Conservation (phyloP, 1,140 invertebrate species). For the Drosophila navojoa region DNA sequence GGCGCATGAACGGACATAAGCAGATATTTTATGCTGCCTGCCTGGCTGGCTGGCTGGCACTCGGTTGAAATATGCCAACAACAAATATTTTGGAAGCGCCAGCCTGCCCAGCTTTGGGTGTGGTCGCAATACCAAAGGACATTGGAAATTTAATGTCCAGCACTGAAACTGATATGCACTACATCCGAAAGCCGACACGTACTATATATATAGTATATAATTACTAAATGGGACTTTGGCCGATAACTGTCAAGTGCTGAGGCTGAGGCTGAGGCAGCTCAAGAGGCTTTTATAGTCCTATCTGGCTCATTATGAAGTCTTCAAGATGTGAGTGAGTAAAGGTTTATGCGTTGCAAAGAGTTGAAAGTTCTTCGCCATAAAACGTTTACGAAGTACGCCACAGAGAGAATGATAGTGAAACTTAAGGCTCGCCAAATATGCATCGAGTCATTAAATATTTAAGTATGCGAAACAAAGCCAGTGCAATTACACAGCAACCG, state of each 20-base stretch:
- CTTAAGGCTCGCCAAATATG: neutral
- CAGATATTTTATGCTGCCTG: conserved; percentile 48
- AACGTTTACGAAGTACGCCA: neutral
- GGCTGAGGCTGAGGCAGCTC: neutral
- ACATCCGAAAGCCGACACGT: neutral
- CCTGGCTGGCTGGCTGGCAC: conserved; percentile 7
- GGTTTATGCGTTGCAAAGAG: neutral
- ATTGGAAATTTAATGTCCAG: conserved; percentile 18
- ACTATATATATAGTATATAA: neutral
- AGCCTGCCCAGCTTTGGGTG: conserved; percentile 4
- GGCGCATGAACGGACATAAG: conserved; percentile 30
- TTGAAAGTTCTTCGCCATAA: neutral
- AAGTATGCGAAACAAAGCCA: neutral
- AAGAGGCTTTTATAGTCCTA: neutral
- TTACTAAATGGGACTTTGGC: neutral
- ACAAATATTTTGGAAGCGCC: conserved; percentile 18
- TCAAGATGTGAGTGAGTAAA: neutral
- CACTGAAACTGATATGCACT: conserved; percentile 20
- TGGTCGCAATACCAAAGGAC: conserved; percentile 11
- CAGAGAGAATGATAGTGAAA: too few relatives aligned
- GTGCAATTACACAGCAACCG: too few relatives aligned
- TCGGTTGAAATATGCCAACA: conserved; percentile 43
- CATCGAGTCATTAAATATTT: neutral
- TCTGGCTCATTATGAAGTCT: neutral
- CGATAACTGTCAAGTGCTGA: neutral